Evolutionary conservation across 2,888 invertebrate species (phyloP).

Genomic region (Drosophila prostipennis): DNA sequence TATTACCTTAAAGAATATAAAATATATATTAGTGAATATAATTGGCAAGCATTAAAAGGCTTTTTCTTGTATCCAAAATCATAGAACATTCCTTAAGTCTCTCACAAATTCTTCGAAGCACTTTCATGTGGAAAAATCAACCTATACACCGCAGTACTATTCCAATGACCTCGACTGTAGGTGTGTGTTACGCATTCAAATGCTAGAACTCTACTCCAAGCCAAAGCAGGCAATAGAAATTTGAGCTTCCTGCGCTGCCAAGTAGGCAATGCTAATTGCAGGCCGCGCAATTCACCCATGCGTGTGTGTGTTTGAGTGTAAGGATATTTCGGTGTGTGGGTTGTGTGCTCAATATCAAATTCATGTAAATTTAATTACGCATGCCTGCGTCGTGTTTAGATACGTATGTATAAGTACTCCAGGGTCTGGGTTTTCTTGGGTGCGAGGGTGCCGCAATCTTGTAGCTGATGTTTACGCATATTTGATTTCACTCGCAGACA

Average conservation of each 20-base stretch:
- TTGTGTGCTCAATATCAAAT: constrained; percentile 72
- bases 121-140: too few species aligned
- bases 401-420: constrained; percentile 25
- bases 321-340: constrained; percentile 6
- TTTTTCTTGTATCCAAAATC: too few species aligned
- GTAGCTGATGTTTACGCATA: constrained; percentile 69
- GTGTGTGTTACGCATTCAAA: constrained; percentile 18
- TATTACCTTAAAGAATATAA: too few species aligned
- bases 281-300: constrained; percentile 25
- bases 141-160: background rate
- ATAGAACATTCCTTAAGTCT: too few species aligned
- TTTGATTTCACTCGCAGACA: constrained; percentile 64
- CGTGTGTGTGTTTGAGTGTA: constrained; percentile 9
- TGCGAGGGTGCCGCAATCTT: constrained; percentile 25
- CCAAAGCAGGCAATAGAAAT: constrained; percentile 50
- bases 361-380: constrained; percentile 80
- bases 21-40: too few species aligned
- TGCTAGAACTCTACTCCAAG: constrained; percentile 9
- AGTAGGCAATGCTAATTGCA: constrained; percentile 65
- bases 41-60: too few species aligned
- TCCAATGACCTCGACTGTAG: background rate
- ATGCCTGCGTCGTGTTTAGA: constrained; percentile 72
- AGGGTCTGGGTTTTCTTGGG: background rate
- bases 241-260: constrained; percentile 48
- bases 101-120: too few species aligned